These are phyloP conservation scores for Macroramphosus scolopax DNA, from an alignment of 2,797 vertebrate genomes.

Conservation along the genomic window DNA sequence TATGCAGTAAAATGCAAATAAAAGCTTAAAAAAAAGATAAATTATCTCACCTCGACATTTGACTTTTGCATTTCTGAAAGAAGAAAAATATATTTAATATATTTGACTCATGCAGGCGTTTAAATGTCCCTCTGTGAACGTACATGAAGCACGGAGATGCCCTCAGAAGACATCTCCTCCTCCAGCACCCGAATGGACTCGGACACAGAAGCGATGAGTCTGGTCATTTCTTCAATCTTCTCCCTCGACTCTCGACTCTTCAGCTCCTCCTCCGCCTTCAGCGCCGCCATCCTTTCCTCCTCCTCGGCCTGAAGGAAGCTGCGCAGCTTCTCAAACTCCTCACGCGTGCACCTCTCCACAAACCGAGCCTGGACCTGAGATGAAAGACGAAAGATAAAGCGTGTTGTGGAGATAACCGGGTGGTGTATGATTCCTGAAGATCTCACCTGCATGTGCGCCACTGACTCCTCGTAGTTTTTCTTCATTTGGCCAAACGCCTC, in stretches of 20 bases:
- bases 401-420: too few species aligned
- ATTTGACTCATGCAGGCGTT: background rate
- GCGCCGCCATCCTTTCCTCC: conserved; percentile 47
- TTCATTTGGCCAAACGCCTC: conserved; percentile 58
- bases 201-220: conserved; percentile 45
- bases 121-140: conserved; percentile 6
- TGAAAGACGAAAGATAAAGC: too few species aligned
- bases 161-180: conserved; percentile 56
- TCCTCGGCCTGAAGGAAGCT: conserved; percentile 66
- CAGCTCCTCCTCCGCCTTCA: conserved; percentile 65
- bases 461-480: conserved; percentile 57
- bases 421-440: too few species aligned
- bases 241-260: conserved; percentile 52
- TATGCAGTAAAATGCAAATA: background rate
- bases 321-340: conserved; percentile 71
- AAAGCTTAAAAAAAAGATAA: background rate
- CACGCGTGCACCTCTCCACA: conserved; percentile 58
- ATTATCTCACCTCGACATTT: conserved; percentile 55
- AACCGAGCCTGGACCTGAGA: conserved; percentile 64
- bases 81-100: background rate
- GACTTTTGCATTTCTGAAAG: conserved; percentile 63
- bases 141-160: conserved; percentile 65
- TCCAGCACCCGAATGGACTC: conserved; percentile 60
- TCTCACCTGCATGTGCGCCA: conserved; percentile 63
- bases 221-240: conserved; percentile 51